Evolutionary conservation across 2,888 invertebrate genomes (phyloP).

Genomic region (Eudemis profundana): DNA sequence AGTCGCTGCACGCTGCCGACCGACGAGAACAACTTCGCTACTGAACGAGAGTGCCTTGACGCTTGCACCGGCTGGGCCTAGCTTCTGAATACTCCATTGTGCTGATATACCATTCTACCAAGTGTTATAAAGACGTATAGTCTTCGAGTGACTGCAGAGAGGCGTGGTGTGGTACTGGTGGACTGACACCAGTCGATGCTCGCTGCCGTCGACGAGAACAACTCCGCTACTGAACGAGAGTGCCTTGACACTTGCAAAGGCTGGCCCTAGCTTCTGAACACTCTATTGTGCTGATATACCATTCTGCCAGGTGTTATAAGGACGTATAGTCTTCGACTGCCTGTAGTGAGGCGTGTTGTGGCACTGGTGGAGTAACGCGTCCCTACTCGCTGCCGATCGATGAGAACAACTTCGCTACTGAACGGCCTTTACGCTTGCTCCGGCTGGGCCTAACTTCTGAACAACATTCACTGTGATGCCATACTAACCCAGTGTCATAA

Average conservation of each 20-base stretch:
- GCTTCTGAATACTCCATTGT: background rate
- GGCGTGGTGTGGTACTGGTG: too few species aligned
- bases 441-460: conserved; percentile 10
- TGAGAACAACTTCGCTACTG: conserved; percentile 63
- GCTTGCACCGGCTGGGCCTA: conserved; percentile 33
- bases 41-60: conserved; percentile 55
- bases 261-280: conserved; percentile 6
- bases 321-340: too few species aligned
- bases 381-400: conserved; percentile 47
- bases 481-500: too few species aligned
- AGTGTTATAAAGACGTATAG: background rate
- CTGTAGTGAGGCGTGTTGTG: too few species aligned
- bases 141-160: too few species aligned
- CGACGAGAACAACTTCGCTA: conserved; percentile 62
- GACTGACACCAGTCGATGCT: too few species aligned
- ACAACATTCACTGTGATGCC: background rate
- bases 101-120: too few species aligned
- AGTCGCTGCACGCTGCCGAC: conserved; percentile 49
- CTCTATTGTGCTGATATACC: too few species aligned
- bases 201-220: conserved; percentile 58
- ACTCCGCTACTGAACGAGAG: conserved; percentile 58
- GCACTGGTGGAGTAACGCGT: too few species aligned
- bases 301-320: background rate
- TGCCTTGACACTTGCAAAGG: conserved; percentile 51
- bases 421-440: conserved; percentile 48